phyloP scores from a whole-genome alignment of 2,113 vertebrate genomes.

The Mus spicilegus region DNA sequence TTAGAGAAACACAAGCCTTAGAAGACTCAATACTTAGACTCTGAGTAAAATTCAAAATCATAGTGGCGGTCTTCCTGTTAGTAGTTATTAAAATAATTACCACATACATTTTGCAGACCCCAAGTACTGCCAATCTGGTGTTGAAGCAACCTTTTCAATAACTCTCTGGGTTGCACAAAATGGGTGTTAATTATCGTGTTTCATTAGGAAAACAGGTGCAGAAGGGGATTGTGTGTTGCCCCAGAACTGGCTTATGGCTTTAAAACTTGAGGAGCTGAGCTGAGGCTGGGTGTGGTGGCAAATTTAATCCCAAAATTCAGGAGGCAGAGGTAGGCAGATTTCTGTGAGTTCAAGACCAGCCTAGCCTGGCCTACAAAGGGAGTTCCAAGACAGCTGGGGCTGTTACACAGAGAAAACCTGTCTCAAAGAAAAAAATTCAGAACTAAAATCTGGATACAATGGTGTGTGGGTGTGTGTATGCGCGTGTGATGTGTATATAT shows the following conservation, averaged over 20 bases:
- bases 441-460: not conserved
- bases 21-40: not conserved
- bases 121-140: not conserved
- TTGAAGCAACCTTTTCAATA: constrained; percentile 28
- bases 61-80: not conserved
- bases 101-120: not conserved
- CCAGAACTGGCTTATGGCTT: not conserved
- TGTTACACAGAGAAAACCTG: not conserved
- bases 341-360: not conserved
- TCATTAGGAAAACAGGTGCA: not conserved
- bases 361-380: not conserved
- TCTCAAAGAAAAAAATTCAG: not conserved
- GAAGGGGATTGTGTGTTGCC: not conserved
- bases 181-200: not conserved
- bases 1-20: not conserved
- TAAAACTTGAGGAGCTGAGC: not conserved
- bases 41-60: constrained; percentile 41
- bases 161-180: not conserved
- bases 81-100: constrained; percentile 19
- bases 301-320: not conserved
- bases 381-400: not conserved
- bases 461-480: too few species aligned
- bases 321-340: not conserved
- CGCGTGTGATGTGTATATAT: not conserved
- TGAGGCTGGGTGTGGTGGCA: not conserved